phyloP scores from a whole-genome alignment of 2,113 vertebrate species.

The Butorides virescens region DNA sequence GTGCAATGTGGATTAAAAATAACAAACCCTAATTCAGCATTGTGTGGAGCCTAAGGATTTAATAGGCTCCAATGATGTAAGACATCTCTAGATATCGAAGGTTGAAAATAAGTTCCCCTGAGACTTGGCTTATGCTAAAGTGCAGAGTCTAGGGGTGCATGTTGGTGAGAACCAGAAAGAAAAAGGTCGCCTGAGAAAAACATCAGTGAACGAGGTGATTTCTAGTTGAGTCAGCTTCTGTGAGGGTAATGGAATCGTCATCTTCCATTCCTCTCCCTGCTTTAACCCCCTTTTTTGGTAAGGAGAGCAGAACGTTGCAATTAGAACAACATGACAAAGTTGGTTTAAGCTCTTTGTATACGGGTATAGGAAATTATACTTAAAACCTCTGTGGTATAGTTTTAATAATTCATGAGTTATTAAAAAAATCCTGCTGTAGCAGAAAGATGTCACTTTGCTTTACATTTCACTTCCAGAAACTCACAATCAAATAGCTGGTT shows the following conservation, averaged over 20 bases:
- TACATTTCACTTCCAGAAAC: background rate
- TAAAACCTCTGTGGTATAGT: accelerated
- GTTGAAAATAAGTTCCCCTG: background rate
- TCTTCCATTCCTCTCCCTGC: background rate
- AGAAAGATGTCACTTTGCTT: accelerated
- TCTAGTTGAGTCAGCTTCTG: background rate
- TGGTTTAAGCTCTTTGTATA: background rate
- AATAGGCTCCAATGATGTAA: background rate
- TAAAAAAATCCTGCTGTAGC: accelerated
- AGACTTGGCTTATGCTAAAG: accelerated
- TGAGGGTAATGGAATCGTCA: background rate
- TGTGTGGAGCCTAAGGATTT: background rate
- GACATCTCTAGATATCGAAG: background rate
- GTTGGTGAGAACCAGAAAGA: background rate
- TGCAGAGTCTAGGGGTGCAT: background rate
- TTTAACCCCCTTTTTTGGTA: background rate
- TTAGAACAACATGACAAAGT: accelerated
- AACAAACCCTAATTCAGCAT: background rate
- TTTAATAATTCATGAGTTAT: background rate
- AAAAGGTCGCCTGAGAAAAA: background rate
- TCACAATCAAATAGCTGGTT: background rate
- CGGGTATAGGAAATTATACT: accelerated
- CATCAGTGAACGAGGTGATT: background rate
- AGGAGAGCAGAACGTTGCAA: background rate
- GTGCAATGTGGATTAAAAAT: background rate